phyloP scores from a whole-genome alignment of 2,797 vertebrate genomes.

The Peromyscus aztecus region DNA sequence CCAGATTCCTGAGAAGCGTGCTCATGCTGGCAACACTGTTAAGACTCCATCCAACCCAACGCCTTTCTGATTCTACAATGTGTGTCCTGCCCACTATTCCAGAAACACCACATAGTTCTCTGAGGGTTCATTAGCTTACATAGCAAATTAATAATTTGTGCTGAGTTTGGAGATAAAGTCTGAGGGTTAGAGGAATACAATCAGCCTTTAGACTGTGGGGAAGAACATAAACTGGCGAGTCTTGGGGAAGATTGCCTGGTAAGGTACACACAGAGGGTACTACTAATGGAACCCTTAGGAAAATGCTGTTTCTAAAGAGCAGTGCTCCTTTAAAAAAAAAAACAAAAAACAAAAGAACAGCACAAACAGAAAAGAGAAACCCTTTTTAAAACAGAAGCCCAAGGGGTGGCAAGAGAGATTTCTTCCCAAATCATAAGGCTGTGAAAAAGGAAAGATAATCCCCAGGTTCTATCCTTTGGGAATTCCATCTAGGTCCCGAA shows the following conservation, averaged over 20 bases:
- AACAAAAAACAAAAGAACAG: not conserved
- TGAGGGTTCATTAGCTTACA: conserved; percentile 20
- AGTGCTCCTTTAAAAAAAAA: conserved; percentile 25
- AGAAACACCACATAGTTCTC: conserved; percentile 27
- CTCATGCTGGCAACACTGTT: not conserved
- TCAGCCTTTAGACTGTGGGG: not conserved
- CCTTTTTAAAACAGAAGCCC: conserved; percentile 47
- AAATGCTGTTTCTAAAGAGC: conserved; percentile 23
- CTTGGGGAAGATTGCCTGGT: conserved; percentile 23
- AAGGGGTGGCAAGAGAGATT: not conserved
- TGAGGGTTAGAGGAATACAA: not conserved
- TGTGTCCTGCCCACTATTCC: not conserved
- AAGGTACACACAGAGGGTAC: not conserved
- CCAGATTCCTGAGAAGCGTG: not conserved
- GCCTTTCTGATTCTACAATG: conserved; percentile 22
- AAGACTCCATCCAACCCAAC: conserved; percentile 36
- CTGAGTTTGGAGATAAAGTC: conserved; percentile 5
- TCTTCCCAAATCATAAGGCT: conserved; percentile 13
- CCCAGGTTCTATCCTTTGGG: not conserved
- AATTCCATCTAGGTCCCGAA: not conserved
- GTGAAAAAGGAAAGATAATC: conserved; percentile 37
- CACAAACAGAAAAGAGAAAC: conserved; percentile 42
- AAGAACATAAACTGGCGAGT: conserved; percentile 42
- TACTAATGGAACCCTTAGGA: not conserved
- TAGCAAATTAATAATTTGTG: conserved; percentile 39